Percentiles rank a stretch among this genome's conserved stretches.
Conservation (phyloP, 2,113 vertebrate species). For the Pygoscelis adeliae region DNA sequence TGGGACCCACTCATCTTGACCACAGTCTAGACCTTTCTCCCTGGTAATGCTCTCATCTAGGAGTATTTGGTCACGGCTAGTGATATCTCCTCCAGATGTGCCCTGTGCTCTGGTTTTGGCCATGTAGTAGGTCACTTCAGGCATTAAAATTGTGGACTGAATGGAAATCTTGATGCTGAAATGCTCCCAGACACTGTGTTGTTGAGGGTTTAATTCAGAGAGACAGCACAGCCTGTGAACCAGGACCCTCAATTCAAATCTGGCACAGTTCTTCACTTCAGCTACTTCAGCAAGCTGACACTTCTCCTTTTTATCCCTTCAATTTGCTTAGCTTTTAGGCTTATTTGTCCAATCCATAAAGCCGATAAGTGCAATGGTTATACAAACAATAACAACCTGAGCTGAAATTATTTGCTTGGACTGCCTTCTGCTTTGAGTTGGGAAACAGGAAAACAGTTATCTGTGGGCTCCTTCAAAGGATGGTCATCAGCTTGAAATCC, state of each 20-base stretch:
- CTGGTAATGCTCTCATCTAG: background rate
- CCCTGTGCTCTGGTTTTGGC: background rate
- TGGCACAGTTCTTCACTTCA: background rate
- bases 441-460: background rate
- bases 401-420: background rate
- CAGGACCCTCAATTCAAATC: background rate
- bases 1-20: background rate
- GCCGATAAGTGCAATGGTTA: background rate
- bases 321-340: background rate
- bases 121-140: background rate
- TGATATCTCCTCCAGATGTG: background rate
- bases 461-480: background rate
- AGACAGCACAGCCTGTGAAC: background rate
- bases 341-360: background rate
- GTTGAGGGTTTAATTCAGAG: background rate
- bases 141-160: background rate
- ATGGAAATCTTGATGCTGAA: background rate
- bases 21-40: background rate
- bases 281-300: background rate
- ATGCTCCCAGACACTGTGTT: background rate
- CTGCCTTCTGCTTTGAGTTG: background rate
- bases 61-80: background rate
- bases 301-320: background rate
- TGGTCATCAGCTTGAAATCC: background rate
- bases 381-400: background rate